Base-by-base conservation (phyloP, 2,113 vertebrate genomes). In the Verasper variegatus region DNA sequence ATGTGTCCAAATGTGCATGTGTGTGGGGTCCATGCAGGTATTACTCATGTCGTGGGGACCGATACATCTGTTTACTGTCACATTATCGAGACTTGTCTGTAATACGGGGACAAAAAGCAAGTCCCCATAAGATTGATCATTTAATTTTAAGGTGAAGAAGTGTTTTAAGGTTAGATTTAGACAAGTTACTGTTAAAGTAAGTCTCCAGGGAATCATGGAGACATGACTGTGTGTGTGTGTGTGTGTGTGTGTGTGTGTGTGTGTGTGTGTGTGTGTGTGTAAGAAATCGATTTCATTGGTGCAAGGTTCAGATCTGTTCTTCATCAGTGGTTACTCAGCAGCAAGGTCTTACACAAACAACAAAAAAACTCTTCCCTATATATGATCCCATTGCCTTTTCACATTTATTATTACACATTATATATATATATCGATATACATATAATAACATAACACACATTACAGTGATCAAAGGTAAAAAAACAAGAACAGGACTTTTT, bases 271-370 rank as follows among this genome's bases (percentile, higher is more conserved):
- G 7, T 47, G 35, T 42, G 42, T 35, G 27, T 5, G 15, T 15
- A 31, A 52, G 27, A 69, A 58, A 86, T 71, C 37, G 18, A 83
- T 71, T 67, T 85, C 31, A 75, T 3, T 56, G 61, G 66, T 71
- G 74, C 47, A 77, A 65, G 60, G 6, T 81, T 76, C 66, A 76
- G 59, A 62, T 74, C 82, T 85, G 76, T 57, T 84, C 10, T 71
- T 31, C 11, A 60, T 88, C 82, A 80, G 17, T 20, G 64, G 14
- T 10, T 59, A 69, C 55, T 68, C 58, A 82, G 61, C 74, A 66
- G 61, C 26, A 57, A 40, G 42, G 14, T 73, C 67, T 69, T 40
- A 58, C 52, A 1, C 40, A 8, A 58, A 71, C 24, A 62, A 26
- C 42, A 17, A 57, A 56, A 15, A 47, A 68, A 47, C 1, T 7